Evolutionary conservation across 2,888 invertebrate genomes (phyloP), one percentile per base, ranked within the genome.

Genomic region (Megalurothrips usitatus): DNA sequence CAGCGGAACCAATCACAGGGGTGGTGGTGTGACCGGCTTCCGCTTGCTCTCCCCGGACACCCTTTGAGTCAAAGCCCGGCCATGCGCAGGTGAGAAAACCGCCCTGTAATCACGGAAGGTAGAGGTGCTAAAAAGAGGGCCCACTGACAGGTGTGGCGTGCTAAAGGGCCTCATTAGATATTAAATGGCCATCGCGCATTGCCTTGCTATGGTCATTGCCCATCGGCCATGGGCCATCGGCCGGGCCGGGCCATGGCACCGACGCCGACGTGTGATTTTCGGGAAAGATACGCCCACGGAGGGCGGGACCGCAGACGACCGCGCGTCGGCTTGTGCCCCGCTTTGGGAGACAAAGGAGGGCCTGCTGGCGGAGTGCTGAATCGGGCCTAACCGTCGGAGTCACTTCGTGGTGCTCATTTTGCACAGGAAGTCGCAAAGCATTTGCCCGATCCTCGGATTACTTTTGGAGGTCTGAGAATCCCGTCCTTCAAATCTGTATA

Each of bases 151-250:
- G 26, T 23, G 68, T 23, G 68, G 11, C 12, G 68, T 19, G 23
- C 68, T 75, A 75, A 75, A 75, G 68, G 68, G 68, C 26, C 68
- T 58, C 58, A 58, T 58, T 58, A 58, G 58, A 58, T 58, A 58
- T 58, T 58, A 58, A 58, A 58, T 58, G 58, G 58, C 19, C 58
- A n/a, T 19, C 17, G 58, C 58, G 58, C 17, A n/a, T n/a, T 3
- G 52, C 14, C 52, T 19, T 12, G 19, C 14, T 19, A 58, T 17
- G 58, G 19, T 58, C 58, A 19, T 43, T 43, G 34, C 34, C 34
- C 34, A 43, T 43, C 34, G 34, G 34, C 34, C 34, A 43, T 43
- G 34, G 34, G 34, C 34, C 34, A 43, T 43, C 34, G 34, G 6
- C 58, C 6, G 6, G 14, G 58, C 58, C 14, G 8, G 12, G 9